phyloP scores from a whole-genome alignment of 2,888 invertebrate species.

The Cheilosia grossa region DNA sequence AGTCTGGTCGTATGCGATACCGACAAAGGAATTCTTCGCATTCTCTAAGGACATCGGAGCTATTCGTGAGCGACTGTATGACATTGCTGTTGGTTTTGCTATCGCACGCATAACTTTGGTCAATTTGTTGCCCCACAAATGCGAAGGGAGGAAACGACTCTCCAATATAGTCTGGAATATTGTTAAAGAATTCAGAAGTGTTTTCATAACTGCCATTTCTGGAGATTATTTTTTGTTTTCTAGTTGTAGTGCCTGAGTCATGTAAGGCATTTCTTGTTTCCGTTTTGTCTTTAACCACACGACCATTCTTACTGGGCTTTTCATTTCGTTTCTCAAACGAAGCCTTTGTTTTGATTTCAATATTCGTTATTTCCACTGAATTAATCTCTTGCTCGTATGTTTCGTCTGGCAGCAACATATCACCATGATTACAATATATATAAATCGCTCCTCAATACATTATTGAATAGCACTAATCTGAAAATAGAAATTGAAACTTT shows the following conservation, averaged over 20 bases:
- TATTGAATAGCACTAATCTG: conserved; percentile 1
- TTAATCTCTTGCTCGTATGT: conserved; percentile 87
- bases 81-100: conserved; percentile 51
- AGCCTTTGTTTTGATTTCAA: conserved; percentile 15
- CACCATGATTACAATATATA: conserved; percentile 77
- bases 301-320: conserved; percentile 49
- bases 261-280: conserved; percentile 36
- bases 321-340: conserved; percentile 32
- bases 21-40: conserved; percentile 87
- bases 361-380: conserved; percentile 57
- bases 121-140: conserved; percentile 38
- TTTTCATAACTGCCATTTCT: conserved; percentile 77
- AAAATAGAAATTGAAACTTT: neutral
- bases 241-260: conserved; percentile 8
- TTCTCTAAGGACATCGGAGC: conserved; percentile 82
- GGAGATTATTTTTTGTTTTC: conserved; percentile 13
- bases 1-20: conserved; percentile 89
- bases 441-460: conserved; percentile 14
- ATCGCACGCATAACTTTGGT: conserved; percentile 23
- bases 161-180: conserved; percentile 80
- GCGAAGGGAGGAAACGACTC: conserved; percentile 77
- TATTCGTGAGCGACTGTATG: conserved; percentile 73
- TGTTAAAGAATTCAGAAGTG: conserved; percentile 80
- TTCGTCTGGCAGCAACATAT: conserved; percentile 91
- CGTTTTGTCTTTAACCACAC: conserved; percentile 76